Evolutionary conservation across 2,113 vertebrate genomes (phyloP), one percentile per base, ranked within the genome.

Genomic region (Panthera tigris): DNA sequence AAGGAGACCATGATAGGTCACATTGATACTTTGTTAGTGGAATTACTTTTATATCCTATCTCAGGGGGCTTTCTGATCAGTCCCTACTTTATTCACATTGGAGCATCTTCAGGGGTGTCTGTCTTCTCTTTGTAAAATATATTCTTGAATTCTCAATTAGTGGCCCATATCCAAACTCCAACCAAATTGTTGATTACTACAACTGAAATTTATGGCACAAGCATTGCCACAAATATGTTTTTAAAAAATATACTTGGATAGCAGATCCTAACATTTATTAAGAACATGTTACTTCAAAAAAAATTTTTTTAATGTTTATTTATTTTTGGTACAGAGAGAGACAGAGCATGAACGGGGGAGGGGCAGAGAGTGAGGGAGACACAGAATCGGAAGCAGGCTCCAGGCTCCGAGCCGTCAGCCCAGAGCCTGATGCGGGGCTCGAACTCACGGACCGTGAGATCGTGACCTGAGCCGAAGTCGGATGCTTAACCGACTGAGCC

Each of bases 91-190:
- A 86, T 7, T 68, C 9, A 84, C 71, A 93, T 1, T 63, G 29
- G 21, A 74, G 6, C 85, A 63, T 52, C 31, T 50, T 48, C 57
- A 96, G 31, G 23, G 69, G 61, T 85, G 3, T 74, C 39, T 52
- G 6, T 93, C 27, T 68, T 73, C 91, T 92, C 55, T 63, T 88
- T 76, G 19, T 63, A 74, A 94, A 96, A 94, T 9, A 1, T 68
- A 84, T 55, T 95, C 48, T 76, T 83, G 31, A 91, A 89, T 91
- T 95, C 61, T 89, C 65, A 63, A 93, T 66, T 36, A 91, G 85
- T 89, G 16, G 52, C 45, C 29, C 36, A 57, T 18, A 95, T 76
- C 66, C n/a, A 57, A 96, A 84, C 57, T 55, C 63, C n/a, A 84
- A 87, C 33, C 80, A 90, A 93, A 65, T 27, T 95, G 57, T 82